A percentile compares a stretch with the other conserved stretches of the same genome.
phyloP scores from a whole-genome alignment of 2,888 invertebrate species.

The Notocelia uddmanniana region DNA sequence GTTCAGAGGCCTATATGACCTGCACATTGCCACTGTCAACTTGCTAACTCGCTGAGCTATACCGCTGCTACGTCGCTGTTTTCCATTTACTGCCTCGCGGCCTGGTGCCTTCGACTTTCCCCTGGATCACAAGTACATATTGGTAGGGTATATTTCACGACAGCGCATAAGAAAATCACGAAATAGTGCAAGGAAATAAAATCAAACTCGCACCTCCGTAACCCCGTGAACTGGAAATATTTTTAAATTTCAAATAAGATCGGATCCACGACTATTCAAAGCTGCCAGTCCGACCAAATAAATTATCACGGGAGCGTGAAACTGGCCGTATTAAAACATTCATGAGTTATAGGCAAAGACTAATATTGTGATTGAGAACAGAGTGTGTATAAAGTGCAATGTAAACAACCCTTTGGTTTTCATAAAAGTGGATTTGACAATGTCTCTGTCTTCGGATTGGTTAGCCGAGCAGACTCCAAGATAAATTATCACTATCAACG shows the following conservation, averaged over 20 bases:
- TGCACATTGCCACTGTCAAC: too few species aligned
- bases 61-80: too few species aligned
- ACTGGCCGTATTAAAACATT: conserved; percentile 62
- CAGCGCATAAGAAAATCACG: conserved; percentile 3
- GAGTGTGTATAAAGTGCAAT: neutral
- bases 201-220: conserved; percentile 17
- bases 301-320: conserved; percentile 56
- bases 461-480: too few species aligned
- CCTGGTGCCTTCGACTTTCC: too few species aligned
- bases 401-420: too few species aligned
- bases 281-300: conserved; percentile 48
- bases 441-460: too few species aligned
- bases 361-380: conserved; percentile 6
- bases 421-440: neutral
- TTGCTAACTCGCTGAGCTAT: too few species aligned
- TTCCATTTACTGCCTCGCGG: too few species aligned
- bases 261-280: conserved; percentile 45
- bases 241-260: conserved; percentile 47
- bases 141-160: neutral
- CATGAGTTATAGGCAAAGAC: conserved; percentile 61
- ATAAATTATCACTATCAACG: too few species aligned
- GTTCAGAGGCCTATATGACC: too few species aligned
- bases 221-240: conserved; percentile 45
- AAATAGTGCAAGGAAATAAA: conserved; percentile 25
- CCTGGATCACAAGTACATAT: too few species aligned